These are phyloP conservation scores for Lethenteron reissneri DNA, from an alignment of 2,113 vertebrate species.

Conservation along the genomic window DNA sequence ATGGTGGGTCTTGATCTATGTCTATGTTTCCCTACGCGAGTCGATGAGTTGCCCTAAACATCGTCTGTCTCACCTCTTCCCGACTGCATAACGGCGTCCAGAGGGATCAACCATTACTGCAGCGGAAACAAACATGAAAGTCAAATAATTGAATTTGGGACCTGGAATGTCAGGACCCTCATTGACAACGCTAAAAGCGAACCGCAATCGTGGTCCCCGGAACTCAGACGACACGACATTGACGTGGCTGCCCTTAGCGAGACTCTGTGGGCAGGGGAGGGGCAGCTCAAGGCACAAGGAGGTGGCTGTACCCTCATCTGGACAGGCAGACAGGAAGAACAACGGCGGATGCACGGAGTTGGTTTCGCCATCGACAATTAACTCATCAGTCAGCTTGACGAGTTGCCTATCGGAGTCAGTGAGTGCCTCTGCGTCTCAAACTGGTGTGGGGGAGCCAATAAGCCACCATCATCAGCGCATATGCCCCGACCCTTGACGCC, in stretches of 20 bases:
- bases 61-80: not conserved
- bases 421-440: not conserved
- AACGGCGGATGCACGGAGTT: not conserved
- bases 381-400: no score
- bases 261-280: not conserved
- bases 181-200: not conserved
- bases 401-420: not conserved
- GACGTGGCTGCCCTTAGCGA: not conserved
- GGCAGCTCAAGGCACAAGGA: not conserved
- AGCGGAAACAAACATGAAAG: not conserved
- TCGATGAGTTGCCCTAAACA: not conserved
- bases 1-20: no score
- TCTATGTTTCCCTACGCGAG: not conserved
- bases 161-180: not conserved
- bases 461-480: not conserved
- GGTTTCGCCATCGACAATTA: not conserved
- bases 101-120: not conserved
- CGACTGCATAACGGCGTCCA: not conserved
- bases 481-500: not conserved
- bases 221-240: not conserved
- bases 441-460: not conserved
- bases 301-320: not conserved
- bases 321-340: conserved; percentile 1
- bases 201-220: not conserved
- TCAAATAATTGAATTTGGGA: not conserved